Evolutionary conservation across 2,888 invertebrate genomes (phyloP).

Genomic region (Subacronicta megacephala): DNA sequence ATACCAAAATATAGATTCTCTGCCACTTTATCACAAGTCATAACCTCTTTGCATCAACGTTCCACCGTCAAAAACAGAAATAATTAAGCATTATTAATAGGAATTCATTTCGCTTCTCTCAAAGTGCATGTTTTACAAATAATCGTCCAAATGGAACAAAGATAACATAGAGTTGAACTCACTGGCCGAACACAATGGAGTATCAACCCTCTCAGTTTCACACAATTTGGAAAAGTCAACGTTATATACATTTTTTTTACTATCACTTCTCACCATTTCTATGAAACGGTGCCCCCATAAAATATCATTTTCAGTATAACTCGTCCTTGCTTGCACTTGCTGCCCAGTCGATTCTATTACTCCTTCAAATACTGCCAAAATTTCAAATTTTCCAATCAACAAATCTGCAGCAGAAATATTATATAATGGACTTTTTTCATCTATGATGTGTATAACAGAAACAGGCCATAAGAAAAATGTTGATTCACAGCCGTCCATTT

Average conservation of each 20-base stretch:
- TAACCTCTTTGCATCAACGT: neutral
- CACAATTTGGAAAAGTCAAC: constrained; percentile 97
- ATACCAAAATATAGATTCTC: too few species aligned
- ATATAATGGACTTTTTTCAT: constrained; percentile 96
- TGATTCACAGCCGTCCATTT: constrained; percentile 96
- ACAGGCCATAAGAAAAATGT: constrained; percentile 99
- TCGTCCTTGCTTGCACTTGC: constrained; percentile 94
- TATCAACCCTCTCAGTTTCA: constrained; percentile 95
- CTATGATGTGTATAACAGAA: constrained; percentile 97
- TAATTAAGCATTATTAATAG: neutral
- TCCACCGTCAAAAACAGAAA: neutral
- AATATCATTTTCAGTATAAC: constrained; percentile 94
- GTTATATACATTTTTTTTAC: constrained; percentile 92
- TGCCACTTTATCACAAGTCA: too few species aligned
- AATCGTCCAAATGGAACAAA: constrained; percentile 36
- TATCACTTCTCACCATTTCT: constrained; percentile 93
- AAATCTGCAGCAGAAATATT: constrained; percentile 96
- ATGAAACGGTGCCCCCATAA: constrained; percentile 96
- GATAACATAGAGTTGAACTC: constrained; percentile 85
- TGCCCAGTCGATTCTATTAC: constrained; percentile 97
- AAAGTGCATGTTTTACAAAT: neutral
- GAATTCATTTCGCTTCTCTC: too few species aligned
- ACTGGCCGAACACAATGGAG: constrained; percentile 95
- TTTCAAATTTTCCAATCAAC: constrained; percentile 94
- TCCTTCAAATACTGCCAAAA: constrained; percentile 96